These are phyloP conservation scores for Heliconius ethilla DNA, from an alignment of 2,888 invertebrate species.

Conservation along the genomic window DNA sequence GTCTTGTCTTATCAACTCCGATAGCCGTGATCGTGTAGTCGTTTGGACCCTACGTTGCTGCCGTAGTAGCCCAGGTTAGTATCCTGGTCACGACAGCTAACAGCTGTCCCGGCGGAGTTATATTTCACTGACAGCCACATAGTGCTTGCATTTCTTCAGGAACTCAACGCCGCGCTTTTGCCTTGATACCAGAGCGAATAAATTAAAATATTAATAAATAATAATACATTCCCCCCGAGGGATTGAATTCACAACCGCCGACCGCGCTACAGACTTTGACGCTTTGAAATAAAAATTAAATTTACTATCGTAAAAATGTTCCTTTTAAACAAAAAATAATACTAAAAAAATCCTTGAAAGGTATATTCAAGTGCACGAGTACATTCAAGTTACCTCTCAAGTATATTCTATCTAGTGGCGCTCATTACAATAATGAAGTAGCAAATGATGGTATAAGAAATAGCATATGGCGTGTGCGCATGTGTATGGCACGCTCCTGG, in stretches of 20 bases:
- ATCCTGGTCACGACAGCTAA: slow-evolving; percentile 84
- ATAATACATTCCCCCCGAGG: too few species aligned
- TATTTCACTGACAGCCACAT: too few species aligned
- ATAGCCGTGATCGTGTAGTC: slow-evolving; percentile 88
- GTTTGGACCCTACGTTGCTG: slow-evolving; percentile 90
- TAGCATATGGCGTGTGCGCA: slow-evolving; percentile 53
- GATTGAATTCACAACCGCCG: too few species aligned
- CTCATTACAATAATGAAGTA: slow-evolving; percentile 44
- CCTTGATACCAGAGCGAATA: too few species aligned
- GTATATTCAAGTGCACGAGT: neutral
- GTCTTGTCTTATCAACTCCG: slow-evolving; percentile 53
- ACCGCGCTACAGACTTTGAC: too few species aligned
- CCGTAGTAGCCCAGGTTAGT: slow-evolving; percentile 90
- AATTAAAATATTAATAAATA: too few species aligned
- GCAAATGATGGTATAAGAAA: slow-evolving; percentile 43
- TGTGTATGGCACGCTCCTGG: slow-evolving; percentile 68
- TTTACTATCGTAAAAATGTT: neutral
- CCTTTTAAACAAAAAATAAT: neutral
- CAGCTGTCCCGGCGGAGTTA: slow-evolving; percentile 58
- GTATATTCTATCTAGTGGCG: neutral
- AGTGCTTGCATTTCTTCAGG: too few species aligned
- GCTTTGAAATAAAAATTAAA: neutral
- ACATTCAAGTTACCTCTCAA: neutral
- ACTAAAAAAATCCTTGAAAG: neutral
- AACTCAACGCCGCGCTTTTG: too few species aligned